phyloP scores from a whole-genome alignment of 2,797 vertebrate genomes.

The Acrocephalus scirpaceus region DNA sequence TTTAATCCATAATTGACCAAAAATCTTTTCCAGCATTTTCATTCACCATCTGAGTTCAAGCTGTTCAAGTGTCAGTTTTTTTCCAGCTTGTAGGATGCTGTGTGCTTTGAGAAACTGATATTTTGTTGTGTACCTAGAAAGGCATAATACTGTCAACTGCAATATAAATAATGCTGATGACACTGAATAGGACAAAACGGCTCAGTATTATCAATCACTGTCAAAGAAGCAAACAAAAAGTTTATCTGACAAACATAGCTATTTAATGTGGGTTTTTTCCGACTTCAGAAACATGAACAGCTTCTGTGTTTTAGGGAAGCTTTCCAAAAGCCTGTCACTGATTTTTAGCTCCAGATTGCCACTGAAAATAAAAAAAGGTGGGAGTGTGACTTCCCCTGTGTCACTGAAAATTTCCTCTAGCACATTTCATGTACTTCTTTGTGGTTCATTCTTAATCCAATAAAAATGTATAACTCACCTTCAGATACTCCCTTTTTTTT shows the following conservation, averaged over 20 bases:
- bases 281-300: neutral
- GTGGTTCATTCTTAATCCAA: neutral
- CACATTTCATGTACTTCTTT: neutral
- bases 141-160: neutral
- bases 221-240: neutral
- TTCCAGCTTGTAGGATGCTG: neutral
- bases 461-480: neutral
- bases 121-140: neutral
- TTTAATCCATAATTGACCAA: constrained; percentile 1
- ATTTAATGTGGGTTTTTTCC: neutral
- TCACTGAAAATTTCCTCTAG: neutral
- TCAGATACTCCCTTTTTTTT: neutral
- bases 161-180: neutral
- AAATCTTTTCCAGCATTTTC: constrained; percentile 3
- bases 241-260: neutral
- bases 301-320: neutral
- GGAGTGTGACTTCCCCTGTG: neutral
- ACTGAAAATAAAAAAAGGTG: neutral
- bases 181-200: neutral
- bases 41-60: neutral
- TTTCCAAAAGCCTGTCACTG: neutral
- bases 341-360: neutral
- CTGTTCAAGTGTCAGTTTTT: neutral
- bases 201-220: neutral
- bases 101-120: neutral